Percentiles rank a stretch among this genome's conserved stretches.
Evolutionary conservation across 2,888 invertebrate species (phyloP).

Genomic region (Dryobotodes eremita): DNA sequence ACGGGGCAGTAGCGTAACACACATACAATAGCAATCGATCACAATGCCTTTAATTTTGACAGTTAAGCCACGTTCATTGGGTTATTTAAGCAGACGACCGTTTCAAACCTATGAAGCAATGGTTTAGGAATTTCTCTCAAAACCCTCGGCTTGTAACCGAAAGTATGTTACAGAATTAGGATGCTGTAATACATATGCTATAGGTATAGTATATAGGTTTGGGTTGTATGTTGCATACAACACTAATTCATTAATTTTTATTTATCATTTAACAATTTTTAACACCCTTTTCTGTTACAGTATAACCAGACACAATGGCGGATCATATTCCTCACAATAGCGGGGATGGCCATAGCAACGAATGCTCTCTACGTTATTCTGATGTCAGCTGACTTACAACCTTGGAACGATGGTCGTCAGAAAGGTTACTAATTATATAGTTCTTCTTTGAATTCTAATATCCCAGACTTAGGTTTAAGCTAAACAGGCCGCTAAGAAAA

Average conservation of each 20-base stretch:
- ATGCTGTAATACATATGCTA: too few species aligned
- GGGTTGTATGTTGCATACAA: background rate
- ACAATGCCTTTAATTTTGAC: background rate
- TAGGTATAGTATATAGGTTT: too few species aligned
- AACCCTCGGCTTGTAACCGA: background rate
- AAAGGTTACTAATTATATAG: conserved; percentile 43
- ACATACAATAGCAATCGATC: background rate
- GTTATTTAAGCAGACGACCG: background rate
- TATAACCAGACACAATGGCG: conserved; percentile 90
- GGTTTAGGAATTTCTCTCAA: background rate
- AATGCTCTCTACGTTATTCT: conserved; percentile 92
- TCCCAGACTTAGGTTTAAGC: background rate
- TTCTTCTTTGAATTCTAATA: background rate
- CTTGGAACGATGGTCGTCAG: conserved; percentile 91
- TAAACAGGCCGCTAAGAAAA: too few species aligned
- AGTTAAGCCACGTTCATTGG: background rate
- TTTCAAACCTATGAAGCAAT: background rate
- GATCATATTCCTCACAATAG: conserved; percentile 92
- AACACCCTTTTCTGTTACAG: conserved; percentile 65
- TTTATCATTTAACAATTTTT: background rate
- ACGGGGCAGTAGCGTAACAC: background rate
- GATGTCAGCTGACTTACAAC: conserved; percentile 92
- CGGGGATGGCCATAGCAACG: conserved; percentile 91
- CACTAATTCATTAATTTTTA: background rate
- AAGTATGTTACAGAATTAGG: too few species aligned